Evolutionary conservation across 1,140 invertebrate genomes (phyloP), one percentile per base, ranked within the genome.

Genomic region (Mizuhopecten yessoensis): DNA sequence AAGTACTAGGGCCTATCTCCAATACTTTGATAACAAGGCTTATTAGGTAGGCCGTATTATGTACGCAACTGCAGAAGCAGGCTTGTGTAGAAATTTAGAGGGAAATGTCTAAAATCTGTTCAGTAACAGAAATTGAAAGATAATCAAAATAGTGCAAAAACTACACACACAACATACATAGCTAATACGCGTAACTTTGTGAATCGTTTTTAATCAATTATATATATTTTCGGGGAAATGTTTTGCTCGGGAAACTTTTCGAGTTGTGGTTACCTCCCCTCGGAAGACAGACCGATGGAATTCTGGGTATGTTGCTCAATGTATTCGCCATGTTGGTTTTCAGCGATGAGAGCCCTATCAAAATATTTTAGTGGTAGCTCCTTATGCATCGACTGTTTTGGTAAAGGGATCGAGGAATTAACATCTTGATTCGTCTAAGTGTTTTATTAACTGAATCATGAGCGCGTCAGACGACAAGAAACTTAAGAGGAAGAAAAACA

Each of bases 381-480:
- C 34, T 33, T 34, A 34, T 87, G 17, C 34, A 34, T 34, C n/a
- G 11, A 23, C 23, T 34, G 34, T 34, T 34, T 39, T 29, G 13
- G 17, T 29, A 49, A 23, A 33, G 33, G 39, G n/a, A 87, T 86
- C 23, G 17, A 88, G 36, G 36, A 45, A 34, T 42, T 87, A 87
- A 75, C 34, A 39, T 86, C 39, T 87, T 87, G 75, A 86, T 45
- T 45, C 34, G 34, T 86, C n/a, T 29, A 34, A 49, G 86, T 36
- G 36, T 86, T 11, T 33, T 86, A 88, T 2, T 87, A 34, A 23
- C 0, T 23, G 36, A 87, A 34, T 42, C 45, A 94, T 94, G 94
- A 94, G 92, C 92, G 91, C 91, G 86, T 89, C 90, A 86, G 94
- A 94, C 87, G 90, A 86, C 49, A 93, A 93, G 90, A 94, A 94